These are phyloP conservation scores for Entomyzon cyanotis DNA, from an alignment of 2,113 vertebrate genomes.

Conservation along the genomic window DNA sequence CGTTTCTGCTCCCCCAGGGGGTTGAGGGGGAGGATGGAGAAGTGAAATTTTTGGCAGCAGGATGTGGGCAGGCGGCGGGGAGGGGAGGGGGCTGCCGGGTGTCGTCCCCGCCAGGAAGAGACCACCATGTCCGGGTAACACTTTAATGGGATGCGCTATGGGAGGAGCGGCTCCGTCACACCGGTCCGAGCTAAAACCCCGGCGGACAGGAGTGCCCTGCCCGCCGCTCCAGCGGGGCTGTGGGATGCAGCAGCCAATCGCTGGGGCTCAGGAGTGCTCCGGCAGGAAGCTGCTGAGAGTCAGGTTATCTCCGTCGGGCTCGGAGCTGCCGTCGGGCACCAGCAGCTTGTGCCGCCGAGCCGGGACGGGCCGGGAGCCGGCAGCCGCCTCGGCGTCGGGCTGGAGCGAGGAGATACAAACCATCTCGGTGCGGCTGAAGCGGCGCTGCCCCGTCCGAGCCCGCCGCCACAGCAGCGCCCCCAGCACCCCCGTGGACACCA, in stretches of 20 bases:
- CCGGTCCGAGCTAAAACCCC: neutral
- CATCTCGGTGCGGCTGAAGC: constrained; percentile 80
- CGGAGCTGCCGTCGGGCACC: constrained; percentile 20
- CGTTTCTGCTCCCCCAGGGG: neutral
- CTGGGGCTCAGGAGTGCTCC: constrained; percentile 32
- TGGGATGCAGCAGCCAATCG: neutral
- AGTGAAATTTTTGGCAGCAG: neutral
- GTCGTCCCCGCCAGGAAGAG: neutral
- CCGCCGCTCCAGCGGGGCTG: neutral
- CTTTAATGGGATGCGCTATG: neutral
- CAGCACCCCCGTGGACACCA: constrained; percentile 79
- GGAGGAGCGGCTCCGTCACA: neutral
- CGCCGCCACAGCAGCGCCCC: constrained; percentile 77
- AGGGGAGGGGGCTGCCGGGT: neutral
- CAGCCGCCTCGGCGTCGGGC: constrained; percentile 51
- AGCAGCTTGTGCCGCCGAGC: constrained; percentile 29
- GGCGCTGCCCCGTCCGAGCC: constrained; percentile 38
- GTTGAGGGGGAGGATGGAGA: neutral
- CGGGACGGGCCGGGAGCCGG: neutral
- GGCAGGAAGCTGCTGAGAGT: constrained; percentile 91
- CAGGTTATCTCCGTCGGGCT: constrained; percentile 78
- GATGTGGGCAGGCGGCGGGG: neutral
- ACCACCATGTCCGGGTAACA: neutral
- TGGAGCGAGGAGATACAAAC: constrained; percentile 87
- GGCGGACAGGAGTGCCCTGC: neutral